Conservation (phyloP, 2,888 invertebrate genomes). For the Epirrhoe alternata region DNA sequence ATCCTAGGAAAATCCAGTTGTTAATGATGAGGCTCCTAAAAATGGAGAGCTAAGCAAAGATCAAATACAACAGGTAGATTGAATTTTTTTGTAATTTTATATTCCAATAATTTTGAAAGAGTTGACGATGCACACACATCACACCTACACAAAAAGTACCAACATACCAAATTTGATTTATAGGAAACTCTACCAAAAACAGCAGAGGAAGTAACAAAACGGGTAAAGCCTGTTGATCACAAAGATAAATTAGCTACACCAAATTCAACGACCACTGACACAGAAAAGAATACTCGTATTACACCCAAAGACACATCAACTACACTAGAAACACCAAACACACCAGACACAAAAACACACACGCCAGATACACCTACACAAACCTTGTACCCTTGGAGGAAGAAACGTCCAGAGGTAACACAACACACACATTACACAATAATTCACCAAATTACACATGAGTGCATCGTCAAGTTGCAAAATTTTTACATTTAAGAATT, state of each 20-base stretch:
- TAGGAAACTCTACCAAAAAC: slow-evolving; percentile 17
- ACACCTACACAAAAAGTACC: slow-evolving; percentile 58
- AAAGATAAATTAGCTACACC: background rate
- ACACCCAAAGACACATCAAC: background rate
- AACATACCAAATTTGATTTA: slow-evolving; percentile 39
- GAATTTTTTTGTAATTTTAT: background rate
- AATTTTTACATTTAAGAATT: background rate
- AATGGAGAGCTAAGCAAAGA: slow-evolving; percentile 22
- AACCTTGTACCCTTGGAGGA: slow-evolving; percentile 57
- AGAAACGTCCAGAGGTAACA: slow-evolving; percentile 46
- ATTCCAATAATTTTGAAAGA: background rate
- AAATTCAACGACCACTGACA: background rate
- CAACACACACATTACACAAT: slow-evolving; percentile 29
- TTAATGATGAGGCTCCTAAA: slow-evolving; percentile 27
- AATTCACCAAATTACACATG: slow-evolving; percentile 18
- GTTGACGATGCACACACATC: slow-evolving; percentile 54
- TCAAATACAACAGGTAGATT: slow-evolving; percentile 12
- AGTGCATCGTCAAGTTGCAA: slow-evolving; percentile 25
- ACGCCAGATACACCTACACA: slow-evolving; percentile 48
- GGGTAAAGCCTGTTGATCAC: background rate
- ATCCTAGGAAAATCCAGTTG: slow-evolving; percentile 38
- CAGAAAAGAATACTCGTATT: background rate
- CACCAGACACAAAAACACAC: slow-evolving; percentile 37
- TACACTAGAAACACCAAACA: slow-evolving; percentile 3
- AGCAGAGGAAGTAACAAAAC: background rate